These are phyloP conservation scores for Psilopogon haemacephalus DNA, from an alignment of 2,113 vertebrate species.

Conservation along the genomic window DNA sequence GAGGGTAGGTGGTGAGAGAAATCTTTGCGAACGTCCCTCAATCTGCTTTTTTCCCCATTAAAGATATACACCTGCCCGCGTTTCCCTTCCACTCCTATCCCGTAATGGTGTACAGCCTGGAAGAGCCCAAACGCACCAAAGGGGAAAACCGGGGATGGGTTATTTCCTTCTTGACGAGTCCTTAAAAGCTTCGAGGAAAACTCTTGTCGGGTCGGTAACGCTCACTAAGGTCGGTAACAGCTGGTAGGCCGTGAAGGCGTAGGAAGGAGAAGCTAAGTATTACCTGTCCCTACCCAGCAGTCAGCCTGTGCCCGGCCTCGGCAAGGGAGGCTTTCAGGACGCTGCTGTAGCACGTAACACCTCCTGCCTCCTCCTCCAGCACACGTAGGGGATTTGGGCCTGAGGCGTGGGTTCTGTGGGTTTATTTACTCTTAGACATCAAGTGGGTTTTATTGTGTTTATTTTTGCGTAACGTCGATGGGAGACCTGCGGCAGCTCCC, in stretches of 20 bases:
- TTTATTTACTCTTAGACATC: background rate
- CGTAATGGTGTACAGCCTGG: fast-evolving
- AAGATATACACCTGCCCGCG: fast-evolving
- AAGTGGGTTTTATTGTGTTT: background rate
- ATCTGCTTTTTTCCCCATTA: background rate
- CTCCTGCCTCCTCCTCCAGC: background rate
- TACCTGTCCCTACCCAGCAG: background rate
- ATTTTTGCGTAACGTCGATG: background rate
- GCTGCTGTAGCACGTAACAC: fast-evolving
- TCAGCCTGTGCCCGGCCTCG: fast-evolving
- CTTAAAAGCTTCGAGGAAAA: background rate
- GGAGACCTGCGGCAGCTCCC: background rate
- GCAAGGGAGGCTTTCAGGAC: background rate
- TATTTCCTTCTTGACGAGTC: background rate
- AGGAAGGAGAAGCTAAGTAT: fast-evolving
- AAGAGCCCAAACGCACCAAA: background rate
- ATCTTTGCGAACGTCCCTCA: fast-evolving
- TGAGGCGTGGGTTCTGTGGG: background rate
- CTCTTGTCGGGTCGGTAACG: background rate
- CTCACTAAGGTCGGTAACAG: background rate
- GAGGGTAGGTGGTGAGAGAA: background rate
- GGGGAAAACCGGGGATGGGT: background rate
- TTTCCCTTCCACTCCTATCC: background rate
- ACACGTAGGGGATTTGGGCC: fast-evolving
- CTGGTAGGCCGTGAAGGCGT: background rate